These are phyloP conservation scores for Boloria euphrosyne DNA, from an alignment of 2,888 invertebrate species.

Conservation along the genomic window DNA sequence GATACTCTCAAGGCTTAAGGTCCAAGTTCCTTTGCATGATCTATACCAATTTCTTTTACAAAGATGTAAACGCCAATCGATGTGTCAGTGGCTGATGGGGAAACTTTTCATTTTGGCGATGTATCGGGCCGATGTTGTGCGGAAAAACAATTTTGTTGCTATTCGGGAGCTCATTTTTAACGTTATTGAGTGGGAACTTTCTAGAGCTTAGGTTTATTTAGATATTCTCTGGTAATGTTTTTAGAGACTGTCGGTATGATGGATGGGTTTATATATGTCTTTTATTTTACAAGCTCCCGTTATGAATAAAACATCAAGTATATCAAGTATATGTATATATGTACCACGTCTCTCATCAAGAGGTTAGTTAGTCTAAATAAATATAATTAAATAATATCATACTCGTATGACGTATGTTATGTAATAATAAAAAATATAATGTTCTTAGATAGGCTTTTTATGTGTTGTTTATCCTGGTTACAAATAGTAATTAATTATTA, in stretches of 20 bases:
- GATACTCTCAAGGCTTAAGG: conserved; percentile 53
- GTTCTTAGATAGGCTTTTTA: no score
- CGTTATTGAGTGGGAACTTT: conserved; percentile 71
- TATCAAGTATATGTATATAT: no score
- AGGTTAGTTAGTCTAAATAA: no score
- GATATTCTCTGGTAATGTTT: conserved; percentile 54
- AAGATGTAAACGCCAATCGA: conserved; percentile 79
- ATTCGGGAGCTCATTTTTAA: conserved; percentile 73
- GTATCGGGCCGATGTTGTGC: conserved; percentile 60
- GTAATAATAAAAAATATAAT: no score
- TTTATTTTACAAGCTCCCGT: conserved; percentile 11
- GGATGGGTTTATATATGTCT: conserved; percentile 49
- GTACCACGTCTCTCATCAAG: no score
- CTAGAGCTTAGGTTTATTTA: conserved; percentile 50
- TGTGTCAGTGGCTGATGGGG: conserved; percentile 76
- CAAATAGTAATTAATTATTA: no score
- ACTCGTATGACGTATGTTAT: no score
- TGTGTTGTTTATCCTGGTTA: no score
- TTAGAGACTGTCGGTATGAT: conserved; percentile 50
- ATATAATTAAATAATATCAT: no score
- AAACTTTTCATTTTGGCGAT: conserved; percentile 78
- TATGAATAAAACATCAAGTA: neutral
- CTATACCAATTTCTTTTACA: conserved; percentile 68
- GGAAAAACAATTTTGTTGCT: conserved; percentile 76
- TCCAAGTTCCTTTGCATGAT: conserved; percentile 63